A percentile compares a stretch with the other conserved stretches of the same genome.
Conservation (phyloP, 92 coral and sea anemone species). For the Phenganax stokvisi region DNA sequence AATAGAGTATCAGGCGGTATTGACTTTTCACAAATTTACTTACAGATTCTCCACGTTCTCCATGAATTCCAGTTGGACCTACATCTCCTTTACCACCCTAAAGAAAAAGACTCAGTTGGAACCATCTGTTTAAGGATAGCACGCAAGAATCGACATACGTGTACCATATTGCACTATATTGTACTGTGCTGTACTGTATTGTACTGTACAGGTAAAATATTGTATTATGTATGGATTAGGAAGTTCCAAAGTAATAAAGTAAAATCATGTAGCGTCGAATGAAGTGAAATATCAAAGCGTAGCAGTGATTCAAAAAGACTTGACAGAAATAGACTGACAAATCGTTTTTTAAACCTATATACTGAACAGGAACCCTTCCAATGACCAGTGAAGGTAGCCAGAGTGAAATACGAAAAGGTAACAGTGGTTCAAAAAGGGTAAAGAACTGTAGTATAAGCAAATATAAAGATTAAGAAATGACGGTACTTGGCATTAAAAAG, state of each 20-base stretch:
- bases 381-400: too few species aligned
- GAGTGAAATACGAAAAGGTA: too few species aligned
- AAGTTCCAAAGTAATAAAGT: too few species aligned
- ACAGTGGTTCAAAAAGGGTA: too few species aligned
- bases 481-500: not conserved
- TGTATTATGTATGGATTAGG: too few species aligned
- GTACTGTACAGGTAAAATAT: not conserved
- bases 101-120: not conserved
- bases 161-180: not conserved
- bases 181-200: not conserved
- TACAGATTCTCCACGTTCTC: constrained; percentile 28
- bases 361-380: too few species aligned
- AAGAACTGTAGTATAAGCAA: too few species aligned
- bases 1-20: not conserved
- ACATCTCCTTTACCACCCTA: constrained; percentile 11
- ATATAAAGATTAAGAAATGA: too few species aligned
- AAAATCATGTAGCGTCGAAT: too few species aligned
- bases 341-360: not conserved
- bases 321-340: not conserved
- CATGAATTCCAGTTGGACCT: constrained; percentile 22
- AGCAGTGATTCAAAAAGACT: too few species aligned
- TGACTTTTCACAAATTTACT: not conserved
- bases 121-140: not conserved
- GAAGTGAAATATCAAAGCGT: too few species aligned
- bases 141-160: not conserved